Evolutionary conservation across 2,888 invertebrate species (phyloP), one percentile per base, ranked within the genome.

Genomic region (Acleris holmiana): DNA sequence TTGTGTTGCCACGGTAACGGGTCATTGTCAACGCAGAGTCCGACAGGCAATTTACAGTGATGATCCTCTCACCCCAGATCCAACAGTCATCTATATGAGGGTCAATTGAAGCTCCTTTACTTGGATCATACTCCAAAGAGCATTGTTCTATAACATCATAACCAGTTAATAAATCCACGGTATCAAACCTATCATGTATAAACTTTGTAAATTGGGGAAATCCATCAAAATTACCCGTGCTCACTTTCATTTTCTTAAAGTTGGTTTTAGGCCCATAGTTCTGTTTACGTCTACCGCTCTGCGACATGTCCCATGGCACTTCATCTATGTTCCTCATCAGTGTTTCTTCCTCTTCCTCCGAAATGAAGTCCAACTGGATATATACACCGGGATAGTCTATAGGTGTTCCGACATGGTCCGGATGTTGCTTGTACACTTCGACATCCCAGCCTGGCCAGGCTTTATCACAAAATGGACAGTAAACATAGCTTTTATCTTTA

Each of bases 201-300:
- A 95, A 96, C 77, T 95, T 94, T 0, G 98, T 96, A 81, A 94
- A 96, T 21, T 84, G 82, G 0, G 99, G 99, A 86, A 99, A 97
- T 0, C 99, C 99, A 48, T 93, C 88, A 81, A 99, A 99, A n/a
- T 92, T 85, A 0, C 96, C 97, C 18, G 94, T 73, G 67, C 94
- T 95, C 7, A 99, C 86, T 85, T 97, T 98, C 74, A 95, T 95
- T 85, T 97, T 98, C 82, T 99, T 99, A 84, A 99, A 99, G 88
- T 99, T 99, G 10, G 99, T 98, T 89, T 99, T 99, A 0, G 99
- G 99, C 0, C 99, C 99, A 87, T 95, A 99, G 86, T 99, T 99
- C 94, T 99, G 99, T 85, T 99, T 99, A 65, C 98, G 94, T 59
- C 99, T 93, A 0, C 99, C 99, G 83, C 99, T 99, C 85, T 99